Base-by-base conservation (phyloP, 2,797 vertebrate species). In the Myripristis jacobus region DNA sequence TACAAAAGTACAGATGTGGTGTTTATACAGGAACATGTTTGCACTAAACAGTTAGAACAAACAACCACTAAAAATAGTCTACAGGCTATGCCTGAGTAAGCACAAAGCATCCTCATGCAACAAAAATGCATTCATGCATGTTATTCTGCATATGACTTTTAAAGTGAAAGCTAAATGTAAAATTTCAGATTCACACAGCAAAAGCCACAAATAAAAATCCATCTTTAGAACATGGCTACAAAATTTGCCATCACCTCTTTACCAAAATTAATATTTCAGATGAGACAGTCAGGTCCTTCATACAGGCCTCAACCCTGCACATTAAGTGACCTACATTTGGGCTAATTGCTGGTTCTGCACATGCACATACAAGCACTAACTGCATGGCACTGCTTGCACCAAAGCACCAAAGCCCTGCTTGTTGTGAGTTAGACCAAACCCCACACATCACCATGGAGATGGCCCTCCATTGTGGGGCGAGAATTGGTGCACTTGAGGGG, bases 371-470 rank as follows among this genome's bases (percentile, higher is more conserved):
- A 73, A 43, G 41, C 34, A 61, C 82, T 79, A 70, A 77, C 65
- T 76, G 73, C 82, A 86, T 47, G 79, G 69, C 83, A 86, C 58
- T 16, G 19, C 74, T 79, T 82, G 43, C 75, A 85, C 74, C 63
- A 43, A 86, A 72, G 82, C 88, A 80, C 80, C 57, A 81, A 77
- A 83, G 80, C 80, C 70, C 67, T 70, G 73, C 72, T 75, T 54
- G 84, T 82, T 89, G 84, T 86, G 82, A 84, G 85, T 80, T 75
- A 73, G 83, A 74, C 85, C 87, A 86, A 80, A 52, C 58, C 70
- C 82, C 77, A 74, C 83, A 66, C 74, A 81, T 93, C 85, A 77
- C 88, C 90, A 92, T 91, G 84, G 91, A 82, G 86, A 92, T 62
- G 80, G 82, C 55, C 71, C 84, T 88, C 87, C 85, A 90, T 89